Base-by-base conservation (phyloP, 2,888 invertebrate genomes). In the Dromius quadrimaculatus region DNA sequence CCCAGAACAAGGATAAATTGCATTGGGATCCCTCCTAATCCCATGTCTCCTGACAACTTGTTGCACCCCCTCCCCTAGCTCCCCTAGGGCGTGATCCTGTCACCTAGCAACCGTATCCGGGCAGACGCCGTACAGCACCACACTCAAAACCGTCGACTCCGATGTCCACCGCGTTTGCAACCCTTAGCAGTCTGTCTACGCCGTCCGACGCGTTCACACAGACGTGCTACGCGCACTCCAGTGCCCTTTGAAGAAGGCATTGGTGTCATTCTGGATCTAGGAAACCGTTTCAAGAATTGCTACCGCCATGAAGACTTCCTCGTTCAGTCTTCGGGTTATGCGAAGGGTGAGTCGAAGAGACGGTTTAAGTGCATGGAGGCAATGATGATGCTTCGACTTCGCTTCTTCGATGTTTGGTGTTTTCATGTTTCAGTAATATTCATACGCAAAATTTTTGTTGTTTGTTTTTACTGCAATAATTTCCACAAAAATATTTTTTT, bases 311-410 rank as follows among this genome's bases (percentile, higher is more conserved):
- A 91, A 91, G 88, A 90, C 91, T 38, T 90, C 91, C 59, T 91
- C 91, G 78, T 91, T 91, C 80, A 91, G 91, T 15, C 86, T 91
- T 62, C 89, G 91, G 75, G 91, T 91, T 77, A 91, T 91, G 91
- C 86, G 91, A 84, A 87, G 91, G 90, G 91, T 91, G 81, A 88
- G 91, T 28, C n/a, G n/a, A n/a, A n/a, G n/a, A n/a, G n/a, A n/a
- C n/a, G n/a, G n/a, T n/a, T n/a, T n/a, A n/a, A n/a, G n/a, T n/a
- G n/a, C n/a, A n/a, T n/a, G n/a, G n/a, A n/a, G n/a, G n/a, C n/a
- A n/a, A n/a, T n/a, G n/a, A n/a, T n/a, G n/a, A n/a, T n/a, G n/a
- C n/a, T n/a, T n/a, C n/a, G n/a, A n/a, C n/a, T n/a, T n/a, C n/a
- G n/a, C n/a, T n/a, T n/a, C n/a, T n/a, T n/a, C n/a, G n/a, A n/a